Evolutionary conservation across 30 jellyfish, hydroid and myxozoan species (phyloP).

Genomic region (Aurelia sp.): DNA sequence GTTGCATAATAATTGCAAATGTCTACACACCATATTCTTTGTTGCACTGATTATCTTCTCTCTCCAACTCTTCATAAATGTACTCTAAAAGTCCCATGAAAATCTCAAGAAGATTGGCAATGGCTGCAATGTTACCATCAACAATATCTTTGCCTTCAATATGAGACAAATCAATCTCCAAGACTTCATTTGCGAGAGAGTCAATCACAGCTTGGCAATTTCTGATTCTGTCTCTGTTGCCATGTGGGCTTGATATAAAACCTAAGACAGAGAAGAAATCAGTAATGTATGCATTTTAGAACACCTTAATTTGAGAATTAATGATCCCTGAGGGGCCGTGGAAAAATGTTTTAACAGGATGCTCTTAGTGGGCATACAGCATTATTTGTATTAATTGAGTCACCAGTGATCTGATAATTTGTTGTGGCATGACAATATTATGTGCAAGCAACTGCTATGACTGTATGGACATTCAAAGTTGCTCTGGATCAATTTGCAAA

Average conservation of each 20-base stretch:
- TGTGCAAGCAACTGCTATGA: too few species aligned
- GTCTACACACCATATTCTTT: slow-evolving; percentile 1
- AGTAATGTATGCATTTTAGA: too few species aligned
- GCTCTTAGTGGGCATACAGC: too few species aligned
- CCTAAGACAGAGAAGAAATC: background rate
- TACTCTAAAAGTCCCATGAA: slow-evolving; percentile 85
- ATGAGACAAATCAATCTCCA: slow-evolving; percentile 93
- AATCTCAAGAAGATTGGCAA: slow-evolving; percentile 83
- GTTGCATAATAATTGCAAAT: too few species aligned
- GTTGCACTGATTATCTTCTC: slow-evolving; percentile 12
- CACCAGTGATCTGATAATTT: too few species aligned
- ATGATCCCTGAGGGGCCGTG: too few species aligned
- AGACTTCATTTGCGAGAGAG: slow-evolving; percentile 85
- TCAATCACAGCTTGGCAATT: slow-evolving; percentile 90
- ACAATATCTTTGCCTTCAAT: slow-evolving; percentile 80
- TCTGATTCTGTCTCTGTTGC: slow-evolving; percentile 64
- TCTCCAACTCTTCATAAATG: slow-evolving; percentile 77
- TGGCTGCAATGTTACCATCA: slow-evolving; percentile 41
- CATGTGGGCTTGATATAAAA: slow-evolving; percentile 5
- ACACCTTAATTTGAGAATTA: too few species aligned
- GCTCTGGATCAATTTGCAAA: too few species aligned
- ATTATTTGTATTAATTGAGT: too few species aligned
- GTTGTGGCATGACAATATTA: too few species aligned
- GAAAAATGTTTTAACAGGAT: too few species aligned
- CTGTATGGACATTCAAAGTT: too few species aligned